These are phyloP conservation scores for Nowickia ferox DNA, from an alignment of 2,888 invertebrate species.

Conservation along the genomic window DNA sequence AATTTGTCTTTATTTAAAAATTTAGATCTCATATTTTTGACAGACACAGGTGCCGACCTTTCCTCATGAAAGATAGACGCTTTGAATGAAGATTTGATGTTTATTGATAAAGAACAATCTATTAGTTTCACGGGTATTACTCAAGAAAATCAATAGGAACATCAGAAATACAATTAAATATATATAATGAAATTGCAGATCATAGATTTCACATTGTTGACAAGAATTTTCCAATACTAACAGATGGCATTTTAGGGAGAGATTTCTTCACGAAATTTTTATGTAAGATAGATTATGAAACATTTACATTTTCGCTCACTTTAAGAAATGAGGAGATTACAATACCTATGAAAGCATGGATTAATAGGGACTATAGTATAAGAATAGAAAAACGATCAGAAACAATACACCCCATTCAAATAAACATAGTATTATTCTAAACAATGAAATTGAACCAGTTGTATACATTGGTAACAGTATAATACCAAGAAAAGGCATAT, in stretches of 20 bases:
- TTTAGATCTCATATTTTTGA: not conserved
- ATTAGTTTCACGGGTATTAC: not conserved
- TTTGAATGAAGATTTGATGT: not conserved
- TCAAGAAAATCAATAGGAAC: constrained; percentile 2
- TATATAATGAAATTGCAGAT: not conserved
- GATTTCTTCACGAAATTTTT: not conserved
- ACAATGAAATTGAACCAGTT: not conserved
- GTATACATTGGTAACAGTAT: not conserved
- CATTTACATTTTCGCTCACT: not conserved
- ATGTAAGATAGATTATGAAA: not conserved
- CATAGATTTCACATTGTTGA: not conserved
- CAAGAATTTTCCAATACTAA: constrained; percentile 8
- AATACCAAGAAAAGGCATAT: constrained; percentile 9
- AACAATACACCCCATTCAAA: too few relatives aligned
- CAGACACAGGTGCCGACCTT: constrained; percentile 1
- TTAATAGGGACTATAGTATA: not conserved
- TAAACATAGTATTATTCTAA: constrained; percentile 1
- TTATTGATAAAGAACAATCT: not conserved
- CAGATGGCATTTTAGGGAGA: constrained; percentile 1
- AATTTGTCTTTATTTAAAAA: not conserved
- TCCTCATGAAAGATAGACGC: not conserved
- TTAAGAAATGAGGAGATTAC: not conserved
- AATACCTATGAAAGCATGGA: not conserved
- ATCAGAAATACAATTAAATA: not conserved
- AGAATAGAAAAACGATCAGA: not conserved